Evolutionary conservation across 2,797 vertebrate species (phyloP).

Genomic region (Anabacerthia variegaticeps): DNA sequence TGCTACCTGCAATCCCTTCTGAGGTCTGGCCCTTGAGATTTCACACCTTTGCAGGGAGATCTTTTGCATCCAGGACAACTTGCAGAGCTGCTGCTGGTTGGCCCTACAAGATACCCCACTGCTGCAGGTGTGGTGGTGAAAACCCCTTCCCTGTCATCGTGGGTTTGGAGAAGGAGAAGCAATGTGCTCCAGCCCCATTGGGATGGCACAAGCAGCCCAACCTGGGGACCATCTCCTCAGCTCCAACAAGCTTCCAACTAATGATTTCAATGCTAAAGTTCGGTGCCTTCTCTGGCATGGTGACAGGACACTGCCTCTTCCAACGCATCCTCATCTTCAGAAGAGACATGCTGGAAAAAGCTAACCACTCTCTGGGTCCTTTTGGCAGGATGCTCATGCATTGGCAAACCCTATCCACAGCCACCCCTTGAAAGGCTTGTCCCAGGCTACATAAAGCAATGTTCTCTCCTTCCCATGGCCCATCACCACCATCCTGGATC

Average conservation of each 20-base stretch:
- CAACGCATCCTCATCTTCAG: background rate
- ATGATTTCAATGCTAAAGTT: background rate
- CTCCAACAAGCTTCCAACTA: fast-evolving
- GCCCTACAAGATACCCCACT: fast-evolving
- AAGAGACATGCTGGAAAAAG: background rate
- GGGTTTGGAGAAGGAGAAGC: background rate
- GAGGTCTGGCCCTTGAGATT: background rate
- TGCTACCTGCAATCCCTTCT: background rate
- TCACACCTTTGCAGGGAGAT: background rate
- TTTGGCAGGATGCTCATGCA: background rate
- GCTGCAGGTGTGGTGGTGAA: background rate
- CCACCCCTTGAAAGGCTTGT: background rate
- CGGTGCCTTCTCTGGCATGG: background rate
- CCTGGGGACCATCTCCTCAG: background rate
- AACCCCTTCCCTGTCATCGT: background rate
- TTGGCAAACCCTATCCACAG: background rate
- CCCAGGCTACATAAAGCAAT: background rate
- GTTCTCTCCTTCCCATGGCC: background rate
- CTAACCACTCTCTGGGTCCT: background rate
- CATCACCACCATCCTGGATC: background rate
- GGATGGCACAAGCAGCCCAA: background rate
- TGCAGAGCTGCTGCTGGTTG: background rate
- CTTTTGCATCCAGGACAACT: background rate
- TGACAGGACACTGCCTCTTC: background rate
- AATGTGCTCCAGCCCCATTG: background rate